phyloP scores from a whole-genome alignment of 2,797 vertebrate genomes.

The Chrysocyon brachyurus region DNA sequence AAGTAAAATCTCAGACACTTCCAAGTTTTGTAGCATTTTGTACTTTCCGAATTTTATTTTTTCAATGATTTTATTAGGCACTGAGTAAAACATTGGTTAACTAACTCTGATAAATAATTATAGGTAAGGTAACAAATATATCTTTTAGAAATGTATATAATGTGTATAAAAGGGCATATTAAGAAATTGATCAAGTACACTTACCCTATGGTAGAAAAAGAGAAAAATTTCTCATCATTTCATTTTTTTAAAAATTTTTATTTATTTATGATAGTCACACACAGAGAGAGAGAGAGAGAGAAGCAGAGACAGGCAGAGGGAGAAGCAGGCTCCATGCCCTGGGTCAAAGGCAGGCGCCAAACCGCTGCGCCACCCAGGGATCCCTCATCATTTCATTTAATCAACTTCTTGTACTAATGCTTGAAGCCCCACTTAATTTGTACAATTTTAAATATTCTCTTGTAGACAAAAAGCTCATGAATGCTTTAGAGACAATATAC shows the following conservation, averaged over 20 bases:
- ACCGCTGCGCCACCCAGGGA: too few species aligned
- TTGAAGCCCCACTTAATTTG: slow-evolving; percentile 43
- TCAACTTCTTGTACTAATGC: slow-evolving; percentile 62
- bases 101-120: neutral
- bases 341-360: too few species aligned
- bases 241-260: slow-evolving; percentile 8
- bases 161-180: neutral
- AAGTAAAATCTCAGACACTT: neutral
- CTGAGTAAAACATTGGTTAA: slow-evolving; percentile 22
- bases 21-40: neutral
- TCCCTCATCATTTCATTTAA: slow-evolving; percentile 63
- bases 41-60: neutral
- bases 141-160: neutral
- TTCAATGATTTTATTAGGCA: neutral
- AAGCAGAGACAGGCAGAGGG: too few species aligned
- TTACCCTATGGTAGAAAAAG: slow-evolving; percentile 27
- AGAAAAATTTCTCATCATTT: slow-evolving; percentile 50
- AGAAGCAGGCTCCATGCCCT: too few species aligned
- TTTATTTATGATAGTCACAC: too few species aligned
- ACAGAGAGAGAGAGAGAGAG: too few species aligned
- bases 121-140: neutral
- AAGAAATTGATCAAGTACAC: neutral
- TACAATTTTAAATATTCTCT: slow-evolving; percentile 68
- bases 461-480: slow-evolving; percentile 80
- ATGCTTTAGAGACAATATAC: slow-evolving; percentile 80